Base-by-base conservation (phyloP, 2,113 vertebrate species). In the Phasianus colchicus region DNA sequence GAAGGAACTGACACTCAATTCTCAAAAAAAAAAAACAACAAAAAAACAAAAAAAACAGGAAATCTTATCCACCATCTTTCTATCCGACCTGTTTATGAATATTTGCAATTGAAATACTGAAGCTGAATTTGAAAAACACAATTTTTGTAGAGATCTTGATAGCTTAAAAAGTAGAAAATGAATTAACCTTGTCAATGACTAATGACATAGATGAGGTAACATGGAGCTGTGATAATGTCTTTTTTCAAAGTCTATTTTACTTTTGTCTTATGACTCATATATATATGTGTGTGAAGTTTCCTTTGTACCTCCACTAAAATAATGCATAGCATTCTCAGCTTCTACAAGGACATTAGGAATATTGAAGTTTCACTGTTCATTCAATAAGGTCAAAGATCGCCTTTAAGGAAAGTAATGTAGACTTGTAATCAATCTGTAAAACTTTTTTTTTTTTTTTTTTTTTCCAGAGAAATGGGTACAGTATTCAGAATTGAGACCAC, bases 71-170 rank as follows among this genome's bases (percentile, higher is more conserved):
- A 25, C 9, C 45, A 21, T 45, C 8, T 73, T 90, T 75, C 29
- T 67, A 38, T 42, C 27, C 27, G 29, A 80, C 69, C 48, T 92
- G 38, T 72, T 90, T 86, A 82, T 69, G 61, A 13, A 38, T 24
- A 83, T 80, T 91, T 92, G n/a, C 19, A 94, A 85, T 34, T 87
- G 22, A 93, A 94, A 80, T 50, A 6, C 8, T 61, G 6, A 60
- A 61, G 14, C 3, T 69, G 22, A 17, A 79, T 69, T 61, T 89
- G 61, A 83, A 83, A 86, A 82, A 10, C 2, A 78, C 40, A 52
- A 14, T 90, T 52, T 75, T 70, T 58, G 7, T 73, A 82, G 32
- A 81, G 5, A 85, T 3, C 4, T 64, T 42, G 30, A 70, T 13
- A 58, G 17, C 11, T 71, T 86, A 91, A 92, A 88, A 76, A 36